Conservation (phyloP, 2,888 invertebrate genomes). For the Lithophane leautieri region DNA sequence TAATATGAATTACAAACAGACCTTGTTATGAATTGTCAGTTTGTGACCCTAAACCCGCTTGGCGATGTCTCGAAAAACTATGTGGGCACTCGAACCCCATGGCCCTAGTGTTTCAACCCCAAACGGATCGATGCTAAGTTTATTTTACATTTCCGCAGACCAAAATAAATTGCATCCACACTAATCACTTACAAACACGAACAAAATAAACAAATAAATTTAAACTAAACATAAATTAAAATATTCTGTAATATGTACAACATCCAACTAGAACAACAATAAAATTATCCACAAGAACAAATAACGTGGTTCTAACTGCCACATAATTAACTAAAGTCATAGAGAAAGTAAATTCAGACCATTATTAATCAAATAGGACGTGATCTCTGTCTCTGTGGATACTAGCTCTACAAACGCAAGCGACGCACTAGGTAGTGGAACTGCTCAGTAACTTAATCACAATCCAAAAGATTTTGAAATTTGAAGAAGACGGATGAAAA, state of each 20-base stretch:
- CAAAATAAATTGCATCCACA: neutral
- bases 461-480: too few relatives aligned
- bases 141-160: neutral
- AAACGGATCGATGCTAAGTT: neutral
- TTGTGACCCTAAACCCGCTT: neutral
- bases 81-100: neutral
- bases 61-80: neutral
- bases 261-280: slow-evolving; percentile 26
- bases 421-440: slow-evolving; percentile 27
- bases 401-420: neutral
- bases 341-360: slow-evolving; percentile 52
- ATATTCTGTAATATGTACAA: slow-evolving; percentile 3
- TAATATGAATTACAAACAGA: too few relatives aligned
- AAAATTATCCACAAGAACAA: slow-evolving; percentile 37
- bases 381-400: slow-evolving; percentile 38
- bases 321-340: slow-evolving; percentile 52
- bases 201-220: slow-evolving; percentile 1
- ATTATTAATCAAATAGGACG: slow-evolving; percentile 58
- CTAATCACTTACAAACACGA: neutral
- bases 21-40: too few relatives aligned
- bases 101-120: neutral
- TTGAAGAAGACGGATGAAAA: too few relatives aligned
- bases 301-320: slow-evolving; percentile 35
- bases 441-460: neutral
- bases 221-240: slow-evolving; percentile 7